Percentiles rank a stretch among this genome's conserved stretches.
These are phyloP conservation scores for Brachyalestes nurse DNA, from an alignment of 2,797 vertebrate genomes.

Conservation along the genomic window DNA sequence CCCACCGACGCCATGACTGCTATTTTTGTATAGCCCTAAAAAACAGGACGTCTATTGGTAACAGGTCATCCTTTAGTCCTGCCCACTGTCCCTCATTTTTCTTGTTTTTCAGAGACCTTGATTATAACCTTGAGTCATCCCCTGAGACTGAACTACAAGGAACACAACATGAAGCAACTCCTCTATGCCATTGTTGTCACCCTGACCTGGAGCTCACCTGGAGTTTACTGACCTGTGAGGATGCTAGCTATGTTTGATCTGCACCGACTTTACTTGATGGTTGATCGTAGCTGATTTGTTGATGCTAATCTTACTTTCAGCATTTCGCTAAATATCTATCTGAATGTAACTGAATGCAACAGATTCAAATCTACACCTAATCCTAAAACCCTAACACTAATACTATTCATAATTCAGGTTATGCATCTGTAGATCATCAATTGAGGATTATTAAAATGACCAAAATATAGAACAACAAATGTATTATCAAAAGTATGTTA, in stretches of 20 bases:
- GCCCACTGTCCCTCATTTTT: not conserved
- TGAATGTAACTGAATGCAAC: too few species aligned
- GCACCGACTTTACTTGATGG: too few species aligned
- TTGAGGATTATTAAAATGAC: too few species aligned
- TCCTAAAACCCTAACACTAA: too few species aligned
- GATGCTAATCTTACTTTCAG: too few species aligned
- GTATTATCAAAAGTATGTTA: too few species aligned
- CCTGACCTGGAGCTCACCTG: not conserved
- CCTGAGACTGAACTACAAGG: not conserved
- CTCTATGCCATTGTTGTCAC: not conserved
- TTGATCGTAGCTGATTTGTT: too few species aligned
- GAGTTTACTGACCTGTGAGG: not conserved
- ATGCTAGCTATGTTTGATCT: not conserved
- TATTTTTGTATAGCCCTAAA: conserved; percentile 6
- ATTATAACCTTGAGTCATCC: conserved; percentile 16
- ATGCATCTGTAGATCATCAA: too few species aligned
- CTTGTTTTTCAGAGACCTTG: not conserved
- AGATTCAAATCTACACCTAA: too few species aligned
- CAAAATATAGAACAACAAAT: too few species aligned
- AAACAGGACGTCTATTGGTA: conserved; percentile 4
- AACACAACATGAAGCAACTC: conserved; percentile 6
- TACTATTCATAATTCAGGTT: too few species aligned
- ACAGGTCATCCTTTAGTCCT: not conserved
- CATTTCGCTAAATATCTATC: too few species aligned
- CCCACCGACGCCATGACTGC: not conserved